These are phyloP conservation scores for Cancer borealis DNA, from an alignment of 2,888 invertebrate genomes.

Conservation along the genomic window DNA sequence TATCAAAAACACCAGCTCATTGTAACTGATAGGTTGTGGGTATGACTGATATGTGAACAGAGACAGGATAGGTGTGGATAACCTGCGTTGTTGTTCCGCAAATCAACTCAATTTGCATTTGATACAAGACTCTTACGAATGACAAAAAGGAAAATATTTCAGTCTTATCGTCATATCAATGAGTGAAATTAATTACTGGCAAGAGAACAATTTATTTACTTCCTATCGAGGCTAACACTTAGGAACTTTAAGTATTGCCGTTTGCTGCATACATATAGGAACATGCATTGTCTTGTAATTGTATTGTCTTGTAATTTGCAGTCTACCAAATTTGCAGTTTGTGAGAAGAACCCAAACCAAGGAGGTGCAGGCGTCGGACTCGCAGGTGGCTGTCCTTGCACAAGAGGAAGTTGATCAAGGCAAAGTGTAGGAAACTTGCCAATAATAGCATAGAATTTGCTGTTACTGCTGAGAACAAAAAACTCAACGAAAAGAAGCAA, in stretches of 20 bases:
- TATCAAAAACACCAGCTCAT: no score
- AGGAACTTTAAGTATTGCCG: neutral
- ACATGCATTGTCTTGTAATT: neutral
- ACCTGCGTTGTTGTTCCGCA: neutral
- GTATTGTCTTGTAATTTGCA: neutral
- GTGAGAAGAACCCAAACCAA: neutral
- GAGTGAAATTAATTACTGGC: neutral
- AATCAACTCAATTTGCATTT: neutral
- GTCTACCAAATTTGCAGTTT: neutral
- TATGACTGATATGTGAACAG: no score
- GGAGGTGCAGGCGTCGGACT: neutral
- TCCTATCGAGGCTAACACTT: neutral
- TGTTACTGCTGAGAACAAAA: conserved; percentile 4
- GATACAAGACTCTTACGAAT: neutral
- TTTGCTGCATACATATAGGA: neutral
- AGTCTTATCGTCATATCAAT: neutral
- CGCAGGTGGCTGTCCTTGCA: conserved; percentile 25
- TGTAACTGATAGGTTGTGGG: no score
- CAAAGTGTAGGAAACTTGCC: neutral
- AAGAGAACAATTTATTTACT: neutral
- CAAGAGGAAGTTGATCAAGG: conserved; percentile 31
- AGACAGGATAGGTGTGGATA: neutral
- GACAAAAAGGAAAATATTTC: neutral
- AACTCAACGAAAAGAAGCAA: neutral
- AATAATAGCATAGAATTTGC: neutral